A percentile compares a stretch with the other conserved stretches of the same genome.
Conservation (phyloP, 1,140 invertebrate genomes). For the Drosophila funebris region DNA sequence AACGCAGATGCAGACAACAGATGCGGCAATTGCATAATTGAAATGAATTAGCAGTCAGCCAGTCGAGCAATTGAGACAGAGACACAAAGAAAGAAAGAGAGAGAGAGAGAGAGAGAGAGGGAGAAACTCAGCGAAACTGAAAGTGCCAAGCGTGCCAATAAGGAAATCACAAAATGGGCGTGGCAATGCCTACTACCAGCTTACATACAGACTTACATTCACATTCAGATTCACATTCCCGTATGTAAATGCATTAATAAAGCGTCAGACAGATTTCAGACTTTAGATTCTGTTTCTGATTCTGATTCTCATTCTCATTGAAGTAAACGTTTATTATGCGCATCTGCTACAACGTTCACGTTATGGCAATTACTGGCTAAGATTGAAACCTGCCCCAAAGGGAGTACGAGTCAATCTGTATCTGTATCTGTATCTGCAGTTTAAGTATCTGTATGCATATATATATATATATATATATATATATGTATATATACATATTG, state of each 20-base stretch:
- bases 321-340: slow-evolving; percentile 9
- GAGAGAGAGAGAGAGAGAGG: slow-evolving; percentile 2
- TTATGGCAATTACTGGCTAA: slow-evolving; percentile 16
- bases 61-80: not conserved
- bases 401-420: slow-evolving; percentile 20
- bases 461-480: no score
- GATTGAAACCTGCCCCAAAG: slow-evolving; percentile 31
- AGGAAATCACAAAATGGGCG: slow-evolving; percentile 40
- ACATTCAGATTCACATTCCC: no score
- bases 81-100: not conserved
- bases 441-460: slow-evolving; percentile 37
- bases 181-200: not conserved
- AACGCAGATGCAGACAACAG: slow-evolving; percentile 37
- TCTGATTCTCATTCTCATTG: no score
- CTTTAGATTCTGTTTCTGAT: not conserved
- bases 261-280: not conserved
- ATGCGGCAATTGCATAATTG: slow-evolving; percentile 76
- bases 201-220: not conserved
- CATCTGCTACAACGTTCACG: slow-evolving; percentile 21
- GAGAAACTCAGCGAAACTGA: slow-evolving; percentile 53
- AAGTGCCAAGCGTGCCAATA: slow-evolving; percentile 64
- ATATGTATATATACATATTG: no score
- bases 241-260: slow-evolving; percentile 51
- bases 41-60: slow-evolving; percentile 71
- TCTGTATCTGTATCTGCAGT: slow-evolving; percentile 9